Evolutionary conservation across 1,140 invertebrate species (phyloP).

Genomic region (Palaemon carinicauda): DNA sequence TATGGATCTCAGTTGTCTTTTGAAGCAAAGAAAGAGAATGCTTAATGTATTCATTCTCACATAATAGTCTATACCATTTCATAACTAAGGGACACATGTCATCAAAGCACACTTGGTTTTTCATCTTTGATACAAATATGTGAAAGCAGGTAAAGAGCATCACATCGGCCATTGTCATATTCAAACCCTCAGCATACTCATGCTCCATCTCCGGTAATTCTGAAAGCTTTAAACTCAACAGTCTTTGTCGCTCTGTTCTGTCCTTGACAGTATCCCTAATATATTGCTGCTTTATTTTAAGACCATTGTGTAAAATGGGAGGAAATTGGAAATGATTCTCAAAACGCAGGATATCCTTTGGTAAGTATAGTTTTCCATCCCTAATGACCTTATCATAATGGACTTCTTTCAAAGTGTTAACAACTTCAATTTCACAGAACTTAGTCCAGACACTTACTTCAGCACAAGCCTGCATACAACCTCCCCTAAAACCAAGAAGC

Average conservation of each 20-base stretch:
- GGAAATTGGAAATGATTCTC: conserved; percentile 88
- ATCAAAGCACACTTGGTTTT: not conserved
- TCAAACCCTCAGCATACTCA: conserved; percentile 83
- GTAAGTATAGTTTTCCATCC: conserved; percentile 64
- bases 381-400: not conserved
- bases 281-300: conserved; percentile 73
- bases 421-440: conserved; percentile 88
- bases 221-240: conserved; percentile 41
- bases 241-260: conserved; percentile 55
- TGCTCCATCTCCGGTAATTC: conserved; percentile 66
- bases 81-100: conserved; percentile 30
- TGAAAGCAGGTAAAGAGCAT: conserved; percentile 51
- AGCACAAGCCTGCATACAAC: conserved; percentile 81
- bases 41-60: not conserved
- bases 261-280: conserved; percentile 62
- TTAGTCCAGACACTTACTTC: conserved; percentile 90
- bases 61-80: conserved; percentile 36
- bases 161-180: conserved; percentile 76
- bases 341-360: conserved; percentile 75
- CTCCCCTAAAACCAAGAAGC: conserved; percentile 74
- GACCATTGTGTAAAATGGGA: conserved; percentile 85
- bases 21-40: conserved; percentile 21
- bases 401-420: conserved; percentile 68
- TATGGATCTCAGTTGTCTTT: not conserved
- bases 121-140: conserved; percentile 3